Evolutionary conservation across 1,140 invertebrate genomes (phyloP), one percentile per base, ranked within the genome.

Genomic region (Ectropis grisescens): DNA sequence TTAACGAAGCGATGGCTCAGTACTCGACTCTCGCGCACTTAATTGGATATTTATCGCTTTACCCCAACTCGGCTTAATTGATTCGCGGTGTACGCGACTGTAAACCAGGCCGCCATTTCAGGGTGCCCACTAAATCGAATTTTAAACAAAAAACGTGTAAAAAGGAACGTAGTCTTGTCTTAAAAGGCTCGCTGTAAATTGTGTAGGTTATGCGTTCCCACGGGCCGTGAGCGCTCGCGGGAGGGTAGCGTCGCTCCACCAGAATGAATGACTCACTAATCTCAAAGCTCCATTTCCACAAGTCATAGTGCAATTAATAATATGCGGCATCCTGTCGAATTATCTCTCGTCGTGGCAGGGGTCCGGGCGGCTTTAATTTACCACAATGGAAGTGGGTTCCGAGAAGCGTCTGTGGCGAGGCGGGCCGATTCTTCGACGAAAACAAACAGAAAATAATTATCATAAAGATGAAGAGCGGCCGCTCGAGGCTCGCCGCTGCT

Each of bases 401-500:
- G 71, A 76, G 75, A 80, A 80, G 66, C 69, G 70, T 60, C 55
- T 65, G 62, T 38, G 60, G 65, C 67, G 65, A 71, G 70, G 67
- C 66, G 69, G 69, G 67, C 62, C 68, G 75, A 80, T 80, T 72
- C 71, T 72, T 71, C 67, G 68, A 67, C 75, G 75, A 80, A 80
- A 80, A 80, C 75, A 80, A 80, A 80, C 75, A 80, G 69, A 76
- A 80, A 76, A 80, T 80, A 80, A 80, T 80, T 80, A 80, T 76
- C 71, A 80, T 80, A 80, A 80, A 76, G 71, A 80, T 80, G 75
- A 80, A 80, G 71, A 76, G 75, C 65, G 71, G 60, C 75, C 75
- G 75, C 71, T 72, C 66, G 56, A 60, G 62, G 51, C 65, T 65
- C 56, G 61, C 52, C 58, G 64, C 65, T 71, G 70, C 66, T 75